phyloP scores from a whole-genome alignment of 2,797 vertebrate species.

The Macropodus opercularis region DNA sequence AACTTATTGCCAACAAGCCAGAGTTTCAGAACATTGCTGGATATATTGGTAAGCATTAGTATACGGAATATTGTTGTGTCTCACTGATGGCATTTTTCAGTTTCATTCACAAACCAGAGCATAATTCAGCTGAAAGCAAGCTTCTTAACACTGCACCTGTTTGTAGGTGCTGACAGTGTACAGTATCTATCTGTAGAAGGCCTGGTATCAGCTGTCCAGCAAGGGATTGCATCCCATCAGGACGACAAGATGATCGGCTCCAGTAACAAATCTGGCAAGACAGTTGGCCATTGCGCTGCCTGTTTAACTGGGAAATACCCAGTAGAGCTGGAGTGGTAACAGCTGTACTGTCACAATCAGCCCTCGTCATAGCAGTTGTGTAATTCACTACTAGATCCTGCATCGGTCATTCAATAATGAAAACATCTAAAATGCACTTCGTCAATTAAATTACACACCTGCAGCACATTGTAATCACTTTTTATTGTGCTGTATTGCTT shows the following conservation, averaged over 20 bases:
- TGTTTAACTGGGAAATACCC: constrained; percentile 97
- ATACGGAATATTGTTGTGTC: not conserved
- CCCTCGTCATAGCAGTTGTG: not conserved
- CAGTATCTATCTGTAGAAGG: constrained; percentile 95
- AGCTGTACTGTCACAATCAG: too few relatives aligned
- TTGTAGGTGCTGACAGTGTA: constrained; percentile 92
- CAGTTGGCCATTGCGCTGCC: constrained; percentile 91
- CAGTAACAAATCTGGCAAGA: constrained; percentile 61
- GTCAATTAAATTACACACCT: constrained; percentile 1
- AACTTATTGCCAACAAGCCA: constrained; percentile 96
- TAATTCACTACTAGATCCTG: not conserved
- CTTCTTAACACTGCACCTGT: not conserved
- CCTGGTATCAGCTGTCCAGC: constrained; percentile 90
- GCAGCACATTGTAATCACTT: not conserved
- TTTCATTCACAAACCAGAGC: not conserved
- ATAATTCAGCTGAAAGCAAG: not conserved
- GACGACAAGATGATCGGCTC: constrained; percentile 76
- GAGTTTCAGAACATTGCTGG: constrained; percentile 93
- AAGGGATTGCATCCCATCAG: constrained; percentile 79
- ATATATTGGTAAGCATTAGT: constrained; percentile 87
- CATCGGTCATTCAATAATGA: not conserved
- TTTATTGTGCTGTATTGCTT: not conserved
- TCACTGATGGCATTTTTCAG: not conserved
- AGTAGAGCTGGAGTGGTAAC: constrained; percentile 93
- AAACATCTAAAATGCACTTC: not conserved